Percentiles rank a stretch among this genome's conserved stretches.
These are phyloP conservation scores for Centropus unirufus DNA, from an alignment of 2,113 vertebrate species.

Conservation along the genomic window DNA sequence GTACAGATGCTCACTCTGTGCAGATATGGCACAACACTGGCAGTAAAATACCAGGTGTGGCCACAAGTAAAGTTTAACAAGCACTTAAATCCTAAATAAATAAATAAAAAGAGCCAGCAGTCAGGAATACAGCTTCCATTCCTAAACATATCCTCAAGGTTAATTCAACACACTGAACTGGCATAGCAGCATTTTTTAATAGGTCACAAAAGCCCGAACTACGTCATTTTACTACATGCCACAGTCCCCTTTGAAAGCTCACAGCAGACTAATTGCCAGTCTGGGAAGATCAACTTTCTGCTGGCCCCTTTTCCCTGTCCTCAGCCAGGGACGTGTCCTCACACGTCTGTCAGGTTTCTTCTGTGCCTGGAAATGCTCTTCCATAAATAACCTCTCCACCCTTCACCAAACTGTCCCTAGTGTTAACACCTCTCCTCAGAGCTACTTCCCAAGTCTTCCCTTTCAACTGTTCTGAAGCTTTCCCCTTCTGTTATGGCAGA, in stretches of 20 bases:
- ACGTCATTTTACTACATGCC: not conserved
- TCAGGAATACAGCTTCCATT: not conserved
- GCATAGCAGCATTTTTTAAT: not conserved
- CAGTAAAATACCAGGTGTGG: not conserved
- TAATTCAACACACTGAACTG: not conserved
- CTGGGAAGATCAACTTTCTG: not conserved
- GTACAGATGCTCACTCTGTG: not conserved
- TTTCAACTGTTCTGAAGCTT: not conserved
- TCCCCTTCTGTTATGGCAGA: not conserved
- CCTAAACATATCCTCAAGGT: not conserved
- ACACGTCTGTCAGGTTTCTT: not conserved
- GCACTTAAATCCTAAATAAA: not conserved
- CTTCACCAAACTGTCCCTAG: not conserved
- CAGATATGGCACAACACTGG: not conserved
- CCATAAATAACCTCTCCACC: not conserved
- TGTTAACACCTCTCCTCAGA: not conserved
- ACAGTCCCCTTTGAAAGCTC: not conserved
- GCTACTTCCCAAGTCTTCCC: not conserved
- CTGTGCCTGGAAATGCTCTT: not conserved
- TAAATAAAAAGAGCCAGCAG: not conserved
- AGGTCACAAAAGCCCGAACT: not conserved
- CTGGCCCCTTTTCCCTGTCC: not conserved
- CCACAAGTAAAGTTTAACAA: not conserved
- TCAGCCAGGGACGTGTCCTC: not conserved
- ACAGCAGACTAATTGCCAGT: not conserved